Evolutionary conservation across 2,888 invertebrate species (phyloP).

Genomic region (Blastobasis adustella): DNA sequence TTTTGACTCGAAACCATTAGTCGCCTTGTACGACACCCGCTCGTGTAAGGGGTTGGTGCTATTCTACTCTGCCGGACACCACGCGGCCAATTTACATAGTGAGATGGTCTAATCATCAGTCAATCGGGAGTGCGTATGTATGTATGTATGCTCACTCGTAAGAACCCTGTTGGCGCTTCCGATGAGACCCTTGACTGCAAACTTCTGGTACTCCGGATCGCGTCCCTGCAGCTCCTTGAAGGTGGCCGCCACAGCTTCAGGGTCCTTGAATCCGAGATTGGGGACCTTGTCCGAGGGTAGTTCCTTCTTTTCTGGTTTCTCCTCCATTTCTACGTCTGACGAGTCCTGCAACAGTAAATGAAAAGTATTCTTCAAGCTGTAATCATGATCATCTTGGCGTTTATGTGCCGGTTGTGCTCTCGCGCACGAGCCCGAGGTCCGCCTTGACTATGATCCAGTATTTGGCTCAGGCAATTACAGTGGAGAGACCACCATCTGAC

Average conservation of each 20-base stretch:
- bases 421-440: too few species aligned
- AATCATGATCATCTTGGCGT: too few species aligned
- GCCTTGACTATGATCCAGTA: too few species aligned
- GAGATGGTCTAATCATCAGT: not conserved
- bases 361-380: not conserved
- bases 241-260: conserved; percentile 81
- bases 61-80: too few species aligned
- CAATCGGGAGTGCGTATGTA: not conserved
- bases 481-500: too few species aligned
- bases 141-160: conserved; percentile 61
- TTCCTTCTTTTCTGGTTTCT: conserved; percentile 43
- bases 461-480: too few species aligned
- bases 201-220: conserved; percentile 85
- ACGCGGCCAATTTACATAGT: too few species aligned
- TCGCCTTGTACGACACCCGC: too few species aligned
- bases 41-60: too few species aligned
- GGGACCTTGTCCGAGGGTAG: conserved; percentile 77
- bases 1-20: too few species aligned
- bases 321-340: conserved; percentile 59
- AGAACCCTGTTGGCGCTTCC: conserved; percentile 83
- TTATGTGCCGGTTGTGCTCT: too few species aligned
- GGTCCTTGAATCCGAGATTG: conserved; percentile 86
- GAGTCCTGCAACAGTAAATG: conserved; percentile 40
- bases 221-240: conserved; percentile 78
- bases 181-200: conserved; percentile 81